These are phyloP conservation scores for Buceros bicornis DNA, from an alignment of 2,797 vertebrate genomes.

Conservation along the genomic window DNA sequence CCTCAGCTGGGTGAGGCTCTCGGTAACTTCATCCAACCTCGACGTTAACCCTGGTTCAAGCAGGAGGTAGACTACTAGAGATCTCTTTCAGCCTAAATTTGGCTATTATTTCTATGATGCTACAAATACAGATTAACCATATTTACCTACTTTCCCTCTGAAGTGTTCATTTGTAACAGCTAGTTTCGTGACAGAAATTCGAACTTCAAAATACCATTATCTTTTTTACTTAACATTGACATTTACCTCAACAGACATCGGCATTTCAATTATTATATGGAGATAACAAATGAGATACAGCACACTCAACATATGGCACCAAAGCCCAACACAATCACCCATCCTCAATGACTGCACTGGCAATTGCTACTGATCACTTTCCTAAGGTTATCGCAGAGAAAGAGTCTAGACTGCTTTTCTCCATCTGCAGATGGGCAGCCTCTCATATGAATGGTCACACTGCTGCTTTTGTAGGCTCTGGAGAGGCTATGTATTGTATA, in stretches of 20 bases:
- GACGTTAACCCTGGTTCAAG: neutral
- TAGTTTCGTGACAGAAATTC: neutral
- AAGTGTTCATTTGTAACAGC: neutral
- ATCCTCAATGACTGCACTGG: neutral
- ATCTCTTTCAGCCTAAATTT: neutral
- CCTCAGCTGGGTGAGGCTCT: neutral
- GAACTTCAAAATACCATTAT: neutral
- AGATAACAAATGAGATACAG: neutral
- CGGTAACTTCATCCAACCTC: neutral
- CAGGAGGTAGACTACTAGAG: neutral
- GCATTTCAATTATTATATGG: neutral
- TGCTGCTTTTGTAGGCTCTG: conserved; percentile 1
- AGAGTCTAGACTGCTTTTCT: neutral
- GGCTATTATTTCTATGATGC: neutral
- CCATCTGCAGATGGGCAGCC: conserved; percentile 23
- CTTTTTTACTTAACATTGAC: conserved; percentile 29
- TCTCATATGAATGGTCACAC: neutral
- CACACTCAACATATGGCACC: conserved; percentile 39
- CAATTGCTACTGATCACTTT: neutral
- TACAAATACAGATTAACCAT: neutral
- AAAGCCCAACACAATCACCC: conserved; percentile 30
- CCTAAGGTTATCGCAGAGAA: neutral
- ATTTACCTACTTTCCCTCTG: neutral
- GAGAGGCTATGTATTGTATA: neutral
- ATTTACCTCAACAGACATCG: conserved; percentile 22